These are phyloP conservation scores for Columbina picui DNA, from an alignment of 2,113 vertebrate species.

Conservation along the genomic window DNA sequence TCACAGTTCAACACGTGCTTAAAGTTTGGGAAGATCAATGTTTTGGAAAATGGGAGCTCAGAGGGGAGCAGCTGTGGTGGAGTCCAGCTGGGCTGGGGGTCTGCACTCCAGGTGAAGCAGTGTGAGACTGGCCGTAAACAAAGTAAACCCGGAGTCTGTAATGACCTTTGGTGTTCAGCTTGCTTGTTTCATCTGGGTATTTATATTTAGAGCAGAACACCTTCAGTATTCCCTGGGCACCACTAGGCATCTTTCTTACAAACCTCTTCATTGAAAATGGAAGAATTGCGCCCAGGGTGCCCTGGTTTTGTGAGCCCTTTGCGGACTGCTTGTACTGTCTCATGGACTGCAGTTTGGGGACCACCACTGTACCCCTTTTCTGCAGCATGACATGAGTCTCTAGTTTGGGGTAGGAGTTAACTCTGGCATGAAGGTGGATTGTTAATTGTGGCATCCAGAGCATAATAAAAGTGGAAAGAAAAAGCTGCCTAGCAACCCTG, in stretches of 20 bases:
- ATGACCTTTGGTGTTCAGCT: not conserved
- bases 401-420: not conserved
- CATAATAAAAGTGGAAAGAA: slow-evolving; percentile 15
- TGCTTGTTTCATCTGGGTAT: not conserved
- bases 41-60: not conserved
- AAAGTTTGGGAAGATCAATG: not conserved
- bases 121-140: not conserved
- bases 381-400: not conserved
- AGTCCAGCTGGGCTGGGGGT: not conserved
- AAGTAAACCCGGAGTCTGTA: not conserved
- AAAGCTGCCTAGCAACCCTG: slow-evolving; percentile 56
- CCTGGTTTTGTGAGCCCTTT: not conserved
- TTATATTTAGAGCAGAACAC: not conserved
- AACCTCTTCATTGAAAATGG: not conserved
- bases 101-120: not conserved
- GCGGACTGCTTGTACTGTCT: not conserved
- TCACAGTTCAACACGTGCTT: not conserved
- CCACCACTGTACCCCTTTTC: not conserved
- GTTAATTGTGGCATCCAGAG: slow-evolving; percentile 29
- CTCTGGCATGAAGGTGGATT: slow-evolving; percentile 23
- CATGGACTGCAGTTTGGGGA: not conserved
- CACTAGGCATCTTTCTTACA: not conserved
- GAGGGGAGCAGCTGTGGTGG: not conserved
- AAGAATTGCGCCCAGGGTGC: not conserved
- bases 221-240: not conserved